These are phyloP conservation scores for Agelaius phoeniceus DNA, from an alignment of 2,113 vertebrate genomes.

Conservation along the genomic window DNA sequence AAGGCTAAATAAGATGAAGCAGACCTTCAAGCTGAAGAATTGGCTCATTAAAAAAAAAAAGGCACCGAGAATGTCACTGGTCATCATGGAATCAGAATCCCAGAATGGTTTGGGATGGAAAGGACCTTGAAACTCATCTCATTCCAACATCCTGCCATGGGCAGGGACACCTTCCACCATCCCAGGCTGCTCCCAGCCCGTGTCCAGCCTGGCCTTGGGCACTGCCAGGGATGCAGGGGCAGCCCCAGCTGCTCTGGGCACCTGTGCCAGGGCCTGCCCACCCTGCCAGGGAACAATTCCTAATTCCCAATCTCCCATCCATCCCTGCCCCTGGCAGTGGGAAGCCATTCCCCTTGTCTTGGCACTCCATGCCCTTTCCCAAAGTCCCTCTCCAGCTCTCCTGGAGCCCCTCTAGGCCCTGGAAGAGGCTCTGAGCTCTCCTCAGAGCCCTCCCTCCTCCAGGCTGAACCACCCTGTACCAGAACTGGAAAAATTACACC, in stretches of 20 bases:
- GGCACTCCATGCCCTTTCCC: background rate
- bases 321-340: background rate
- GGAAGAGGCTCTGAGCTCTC: background rate
- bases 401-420: background rate
- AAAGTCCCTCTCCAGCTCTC: background rate
- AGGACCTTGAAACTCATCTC: background rate
- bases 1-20: constrained; percentile 38
- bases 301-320: background rate
- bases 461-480: fast-evolving
- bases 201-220: fast-evolving
- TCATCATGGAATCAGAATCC: background rate
- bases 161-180: fast-evolving
- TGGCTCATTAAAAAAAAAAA: background rate
- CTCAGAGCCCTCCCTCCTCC: background rate
- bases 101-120: background rate
- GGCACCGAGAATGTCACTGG: fast-evolving
- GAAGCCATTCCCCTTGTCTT: background rate
- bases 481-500: background rate
- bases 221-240: background rate
- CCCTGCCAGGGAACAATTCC: fast-evolving
- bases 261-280: background rate
- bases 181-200: background rate
- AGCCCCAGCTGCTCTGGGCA: background rate
- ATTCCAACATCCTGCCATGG: background rate
- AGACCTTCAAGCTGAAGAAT: background rate